Percentiles rank a stretch among this genome's conserved stretches.
Conservation (phyloP, 2,797 vertebrate genomes). For the Pterois miles region DNA sequence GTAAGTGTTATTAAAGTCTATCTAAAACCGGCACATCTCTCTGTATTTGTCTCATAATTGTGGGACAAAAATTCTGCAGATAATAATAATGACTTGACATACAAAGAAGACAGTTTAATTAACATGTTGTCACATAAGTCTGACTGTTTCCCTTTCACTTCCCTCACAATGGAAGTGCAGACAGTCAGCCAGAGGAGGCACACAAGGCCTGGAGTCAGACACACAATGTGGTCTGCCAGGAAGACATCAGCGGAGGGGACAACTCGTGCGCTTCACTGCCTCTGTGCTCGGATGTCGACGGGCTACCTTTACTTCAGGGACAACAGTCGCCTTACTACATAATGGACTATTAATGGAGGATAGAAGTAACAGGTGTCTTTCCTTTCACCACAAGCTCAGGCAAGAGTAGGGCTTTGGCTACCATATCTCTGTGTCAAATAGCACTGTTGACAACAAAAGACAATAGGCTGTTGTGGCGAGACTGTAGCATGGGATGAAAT, state of each 20-base stretch:
- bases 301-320: slow-evolving; percentile 68
- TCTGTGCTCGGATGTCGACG: slow-evolving; percentile 64
- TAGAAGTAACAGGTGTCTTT: slow-evolving; percentile 61
- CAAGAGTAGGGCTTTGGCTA: slow-evolving; percentile 23
- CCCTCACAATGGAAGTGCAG: slow-evolving; percentile 27
- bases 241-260: slow-evolving; percentile 48
- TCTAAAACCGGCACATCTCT: background rate
- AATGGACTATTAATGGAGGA: slow-evolving; percentile 79
- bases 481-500: slow-evolving; percentile 13
- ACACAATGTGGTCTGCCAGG: slow-evolving; percentile 51
- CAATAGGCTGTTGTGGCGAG: background rate
- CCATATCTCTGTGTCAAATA: slow-evolving; percentile 48
- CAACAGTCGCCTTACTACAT: slow-evolving; percentile 73
- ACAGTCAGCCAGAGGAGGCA: slow-evolving; percentile 16
- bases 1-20: background rate
- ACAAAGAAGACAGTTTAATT: slow-evolving; percentile 29
- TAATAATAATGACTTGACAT: slow-evolving; percentile 15
- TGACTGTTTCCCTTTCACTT: slow-evolving; percentile 40
- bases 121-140: slow-evolving; percentile 19
- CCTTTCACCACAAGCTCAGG: slow-evolving; percentile 55
- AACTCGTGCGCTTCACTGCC: slow-evolving; percentile 39
- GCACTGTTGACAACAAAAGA: slow-evolving; percentile 39
- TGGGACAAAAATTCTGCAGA: background rate
- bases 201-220: slow-evolving; percentile 54
- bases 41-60: background rate